Percentiles rank a stretch among this genome's conserved stretches.
Evolutionary conservation across 2,888 invertebrate species (phyloP).

Genomic region (Rhagonycha fulva): DNA sequence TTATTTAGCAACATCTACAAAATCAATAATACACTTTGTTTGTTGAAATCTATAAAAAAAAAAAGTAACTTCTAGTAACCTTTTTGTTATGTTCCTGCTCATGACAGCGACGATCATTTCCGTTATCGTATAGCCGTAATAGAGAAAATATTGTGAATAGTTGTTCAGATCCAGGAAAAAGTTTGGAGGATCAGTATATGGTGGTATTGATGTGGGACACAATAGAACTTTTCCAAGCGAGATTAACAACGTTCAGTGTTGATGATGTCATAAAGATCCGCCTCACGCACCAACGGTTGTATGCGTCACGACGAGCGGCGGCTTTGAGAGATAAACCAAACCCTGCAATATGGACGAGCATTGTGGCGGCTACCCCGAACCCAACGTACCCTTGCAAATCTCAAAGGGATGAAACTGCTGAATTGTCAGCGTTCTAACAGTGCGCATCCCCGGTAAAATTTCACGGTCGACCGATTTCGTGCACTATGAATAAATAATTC

Average conservation of each 20-base stretch:
- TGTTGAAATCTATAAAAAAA: not conserved
- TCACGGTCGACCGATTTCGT: conserved; percentile 18
- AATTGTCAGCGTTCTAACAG: conserved; percentile 26
- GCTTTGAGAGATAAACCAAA: conserved; percentile 39
- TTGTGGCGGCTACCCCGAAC: conserved; percentile 16
- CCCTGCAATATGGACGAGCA: conserved; percentile 24
- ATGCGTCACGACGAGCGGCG: conserved; percentile 44
- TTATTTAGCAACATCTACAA: not conserved
- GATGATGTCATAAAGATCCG: conserved; percentile 43
- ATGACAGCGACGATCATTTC: not conserved
- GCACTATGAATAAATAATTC: conserved; percentile 29
- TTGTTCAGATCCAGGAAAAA: not conserved
- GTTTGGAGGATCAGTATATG: not conserved
- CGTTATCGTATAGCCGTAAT: not conserved
- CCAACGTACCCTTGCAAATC: conserved; percentile 20
- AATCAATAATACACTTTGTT: not conserved
- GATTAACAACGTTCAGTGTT: conserved; percentile 43
- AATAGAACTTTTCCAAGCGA: conserved; percentile 37
- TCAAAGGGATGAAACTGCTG: conserved; percentile 28
- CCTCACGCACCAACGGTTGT: conserved; percentile 36
- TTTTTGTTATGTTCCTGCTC: not conserved
- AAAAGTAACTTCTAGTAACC: not conserved
- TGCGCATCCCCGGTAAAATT: conserved; percentile 26
- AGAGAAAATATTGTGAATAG: not conserved
- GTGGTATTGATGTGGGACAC: conserved; percentile 23